Base-by-base conservation (phyloP, 1,140 invertebrate genomes). In the Drosophila neocordata region DNA sequence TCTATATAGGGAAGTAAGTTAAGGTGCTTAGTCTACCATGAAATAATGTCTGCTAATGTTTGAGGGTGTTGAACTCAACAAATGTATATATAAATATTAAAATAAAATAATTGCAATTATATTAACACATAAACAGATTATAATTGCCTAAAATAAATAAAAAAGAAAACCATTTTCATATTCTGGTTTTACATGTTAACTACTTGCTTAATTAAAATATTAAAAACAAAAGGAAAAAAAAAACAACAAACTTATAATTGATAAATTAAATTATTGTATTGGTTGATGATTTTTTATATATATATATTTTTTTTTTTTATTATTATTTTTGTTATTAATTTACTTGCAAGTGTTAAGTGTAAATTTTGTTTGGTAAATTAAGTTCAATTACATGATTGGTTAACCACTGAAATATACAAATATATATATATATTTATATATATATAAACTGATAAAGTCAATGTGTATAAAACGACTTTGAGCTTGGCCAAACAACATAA, bases 331-430 rank as follows among this genome's bases (percentile, higher is more conserved):
- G 9, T 24, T 53, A 11, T 71, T 59, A 57, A 56, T 71, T 72
- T 53, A 64, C 52, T 53, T 24, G 18, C 18, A 51, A 63, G 70
- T 71, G 70, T 38, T 73, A 73, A 73, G 38, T 57, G 38, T 58
- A 20, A 56, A 65, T 34, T 71, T 73, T 37, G 69, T 34, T 72
- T 55, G 35, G 59, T 38, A 64, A 73, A 73, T 72, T 72, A 72
- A 65, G 38, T 15, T 27, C 51, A 73, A 72, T 73, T 73, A 73
- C 34, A 59, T 44, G 52, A 64, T 71, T 73, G 67, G 70, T 53
- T 73, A 51, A 44, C 38, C 60, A 11, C 68, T 35, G 41, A 51
- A 27, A 58, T 44, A 13, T 8, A 18, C n/a, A 4, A 37, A 31
- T 73, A 48, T 20, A 48, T 7, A 18, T 11, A 48, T 20, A 31